Conservation (phyloP, 2,797 vertebrate species). For the Gila robusta region DNA sequence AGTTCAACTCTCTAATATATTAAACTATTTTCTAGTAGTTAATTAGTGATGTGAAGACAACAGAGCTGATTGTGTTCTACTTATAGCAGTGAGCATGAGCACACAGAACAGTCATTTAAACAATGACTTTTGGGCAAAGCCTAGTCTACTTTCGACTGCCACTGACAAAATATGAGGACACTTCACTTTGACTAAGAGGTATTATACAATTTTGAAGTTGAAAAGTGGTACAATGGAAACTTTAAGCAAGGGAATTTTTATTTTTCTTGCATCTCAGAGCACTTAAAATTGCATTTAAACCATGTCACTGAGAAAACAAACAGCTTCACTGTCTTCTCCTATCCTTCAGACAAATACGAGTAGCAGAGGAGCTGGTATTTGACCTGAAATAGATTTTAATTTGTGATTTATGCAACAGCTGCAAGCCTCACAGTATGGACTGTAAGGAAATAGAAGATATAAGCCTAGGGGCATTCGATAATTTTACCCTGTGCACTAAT, state of each 20-base stretch:
- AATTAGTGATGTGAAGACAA: constrained; percentile 33
- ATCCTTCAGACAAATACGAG: constrained; percentile 30
- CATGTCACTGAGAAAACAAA: constrained; percentile 12
- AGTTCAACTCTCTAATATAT: constrained; percentile 27
- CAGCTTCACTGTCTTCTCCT: not conserved
- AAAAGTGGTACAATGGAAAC: not conserved
- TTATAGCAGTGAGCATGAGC: not conserved
- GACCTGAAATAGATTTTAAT: constrained; percentile 46
- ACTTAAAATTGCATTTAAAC: constrained; percentile 23
- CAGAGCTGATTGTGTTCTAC: constrained; percentile 16
- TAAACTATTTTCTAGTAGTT: constrained; percentile 29
- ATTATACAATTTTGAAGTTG: not conserved
- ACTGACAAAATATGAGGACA: not conserved
- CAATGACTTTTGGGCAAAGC: not conserved
- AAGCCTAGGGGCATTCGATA: constrained; percentile 75
- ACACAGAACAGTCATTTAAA: constrained; percentile 8
- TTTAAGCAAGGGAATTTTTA: not conserved
- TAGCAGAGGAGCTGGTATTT: constrained; percentile 29
- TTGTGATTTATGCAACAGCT: constrained; percentile 65
- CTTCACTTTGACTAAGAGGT: not conserved
- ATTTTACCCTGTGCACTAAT: constrained; percentile 76
- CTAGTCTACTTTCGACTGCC: not conserved
- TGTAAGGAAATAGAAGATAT: constrained; percentile 64
- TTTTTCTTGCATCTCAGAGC: not conserved
- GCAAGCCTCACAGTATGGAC: constrained; percentile 40